A percentile compares a stretch with the other conserved stretches of the same genome.
Evolutionary conservation across 2,888 invertebrate genomes (phyloP).

Genomic region (Priocnemis perturbator): DNA sequence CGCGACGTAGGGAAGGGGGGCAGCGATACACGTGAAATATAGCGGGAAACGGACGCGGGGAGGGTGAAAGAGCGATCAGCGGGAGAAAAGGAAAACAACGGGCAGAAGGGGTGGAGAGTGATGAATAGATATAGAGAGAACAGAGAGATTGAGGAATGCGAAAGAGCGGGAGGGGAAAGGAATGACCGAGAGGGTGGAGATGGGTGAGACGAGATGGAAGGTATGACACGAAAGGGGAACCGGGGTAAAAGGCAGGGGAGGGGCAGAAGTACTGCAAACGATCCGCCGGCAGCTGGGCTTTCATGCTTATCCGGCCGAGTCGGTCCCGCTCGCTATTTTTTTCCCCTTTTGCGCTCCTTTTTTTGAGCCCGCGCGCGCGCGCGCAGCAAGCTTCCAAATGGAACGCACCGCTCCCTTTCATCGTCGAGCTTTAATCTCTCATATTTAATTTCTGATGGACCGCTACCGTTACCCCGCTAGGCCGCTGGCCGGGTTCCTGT

Average conservation of each 20-base stretch:
- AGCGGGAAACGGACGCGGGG: not conserved
- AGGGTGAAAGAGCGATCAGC: not conserved
- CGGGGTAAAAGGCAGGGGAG: conserved; percentile 7
- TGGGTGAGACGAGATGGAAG: not conserved
- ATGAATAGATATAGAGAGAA: not conserved
- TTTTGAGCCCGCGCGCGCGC: not conserved
- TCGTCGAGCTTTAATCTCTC: conserved; percentile 44
- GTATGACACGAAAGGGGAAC: not conserved
- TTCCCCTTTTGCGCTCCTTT: conserved; percentile 5
- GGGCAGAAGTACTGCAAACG: conserved; percentile 31
- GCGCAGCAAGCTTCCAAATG: conserved; percentile 26
- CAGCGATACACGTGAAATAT: too few relatives aligned
- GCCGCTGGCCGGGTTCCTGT: not conserved
- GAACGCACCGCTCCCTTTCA: conserved; percentile 34
- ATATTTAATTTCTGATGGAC: conserved; percentile 39
- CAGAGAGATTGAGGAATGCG: not conserved
- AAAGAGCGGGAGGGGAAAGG: not conserved
- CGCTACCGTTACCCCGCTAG: not conserved
- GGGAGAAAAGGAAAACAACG: not conserved
- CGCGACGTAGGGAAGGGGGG: too few relatives aligned
- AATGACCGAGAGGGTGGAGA: not conserved
- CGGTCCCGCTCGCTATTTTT: conserved; percentile 8
- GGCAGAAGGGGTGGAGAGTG: conserved; percentile 4
- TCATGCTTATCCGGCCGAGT: conserved; percentile 20
- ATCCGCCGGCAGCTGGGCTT: conserved; percentile 30